Percentiles rank a stretch among this genome's conserved stretches.
Evolutionary conservation across 2,888 invertebrate species (phyloP).

Genomic region (Helobdella robusta): DNA sequence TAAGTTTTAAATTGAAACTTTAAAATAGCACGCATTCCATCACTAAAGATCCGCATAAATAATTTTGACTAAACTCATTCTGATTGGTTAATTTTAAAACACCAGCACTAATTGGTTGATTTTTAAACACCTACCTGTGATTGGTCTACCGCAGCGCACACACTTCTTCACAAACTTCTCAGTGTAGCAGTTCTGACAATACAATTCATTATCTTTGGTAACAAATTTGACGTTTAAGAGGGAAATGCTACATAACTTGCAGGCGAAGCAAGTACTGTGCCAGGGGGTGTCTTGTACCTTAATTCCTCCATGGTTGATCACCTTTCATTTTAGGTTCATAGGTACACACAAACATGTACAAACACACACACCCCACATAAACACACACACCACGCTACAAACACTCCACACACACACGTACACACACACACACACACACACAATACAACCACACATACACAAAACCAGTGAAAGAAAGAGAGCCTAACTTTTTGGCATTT

Average conservation of each 20-base stretch:
- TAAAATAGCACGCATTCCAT: not conserved
- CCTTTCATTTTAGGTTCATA: no score
- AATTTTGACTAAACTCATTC: not conserved
- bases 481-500: constrained; percentile 18
- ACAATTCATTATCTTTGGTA: not conserved
- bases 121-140: no score
- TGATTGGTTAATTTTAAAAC: not conserved
- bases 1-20: no score
- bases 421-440: no score
- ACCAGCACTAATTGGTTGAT: not conserved
- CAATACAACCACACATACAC: no score
- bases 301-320: constrained; percentile 15
- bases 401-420: no score
- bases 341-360: no score
- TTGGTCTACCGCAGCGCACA: not conserved
- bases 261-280: constrained; percentile 19
- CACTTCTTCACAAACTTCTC: constrained; percentile 12
- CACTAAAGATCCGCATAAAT: not conserved
- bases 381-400: no score
- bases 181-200: constrained; percentile 6
- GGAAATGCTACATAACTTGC: constrained; percentile 15
- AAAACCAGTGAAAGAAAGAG: no score
- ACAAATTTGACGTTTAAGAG: not conserved
- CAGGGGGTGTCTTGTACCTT: constrained; percentile 9
- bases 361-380: no score